phyloP scores from a whole-genome alignment of 2,113 vertebrate species.

The Neomonachus schauinslandi region DNA sequence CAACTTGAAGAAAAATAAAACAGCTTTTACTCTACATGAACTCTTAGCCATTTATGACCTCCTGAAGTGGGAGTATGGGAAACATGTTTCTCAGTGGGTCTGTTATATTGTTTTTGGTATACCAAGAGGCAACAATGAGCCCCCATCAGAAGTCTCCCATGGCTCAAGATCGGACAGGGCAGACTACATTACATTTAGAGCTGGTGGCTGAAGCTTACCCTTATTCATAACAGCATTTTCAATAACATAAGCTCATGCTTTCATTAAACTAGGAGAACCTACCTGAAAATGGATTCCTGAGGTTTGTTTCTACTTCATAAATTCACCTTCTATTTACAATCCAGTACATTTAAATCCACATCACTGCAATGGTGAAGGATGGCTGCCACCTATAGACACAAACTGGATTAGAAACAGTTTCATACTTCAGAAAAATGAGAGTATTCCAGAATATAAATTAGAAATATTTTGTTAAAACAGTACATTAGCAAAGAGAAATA shows the following conservation, averaged over 20 bases:
- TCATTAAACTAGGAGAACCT: conserved; percentile 51
- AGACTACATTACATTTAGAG: neutral
- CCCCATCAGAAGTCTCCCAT: neutral
- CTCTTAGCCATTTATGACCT: neutral
- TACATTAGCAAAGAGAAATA: conserved; percentile 55
- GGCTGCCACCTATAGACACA: conserved; percentile 84
- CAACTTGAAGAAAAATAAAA: neutral
- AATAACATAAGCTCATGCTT: conserved; percentile 53
- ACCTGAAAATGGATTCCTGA: neutral
- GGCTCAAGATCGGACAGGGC: neutral
- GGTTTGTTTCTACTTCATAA: conserved; percentile 58
- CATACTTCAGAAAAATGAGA: conserved; percentile 41
- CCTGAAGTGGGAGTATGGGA: neutral
- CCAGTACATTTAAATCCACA: neutral
- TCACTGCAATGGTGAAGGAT: conserved; percentile 74
- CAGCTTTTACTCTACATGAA: neutral
- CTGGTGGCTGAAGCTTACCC: neutral
- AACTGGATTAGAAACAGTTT: conserved; percentile 40
- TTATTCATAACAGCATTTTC: conserved; percentile 34
- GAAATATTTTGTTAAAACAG: conserved; percentile 68
- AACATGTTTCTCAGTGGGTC: neutral
- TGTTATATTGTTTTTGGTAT: neutral
- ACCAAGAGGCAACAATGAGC: neutral
- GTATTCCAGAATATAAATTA: conserved; percentile 61
- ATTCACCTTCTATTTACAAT: neutral